phyloP scores from a whole-genome alignment of 2,888 invertebrate genomes.

The Abscondita cerata region DNA sequence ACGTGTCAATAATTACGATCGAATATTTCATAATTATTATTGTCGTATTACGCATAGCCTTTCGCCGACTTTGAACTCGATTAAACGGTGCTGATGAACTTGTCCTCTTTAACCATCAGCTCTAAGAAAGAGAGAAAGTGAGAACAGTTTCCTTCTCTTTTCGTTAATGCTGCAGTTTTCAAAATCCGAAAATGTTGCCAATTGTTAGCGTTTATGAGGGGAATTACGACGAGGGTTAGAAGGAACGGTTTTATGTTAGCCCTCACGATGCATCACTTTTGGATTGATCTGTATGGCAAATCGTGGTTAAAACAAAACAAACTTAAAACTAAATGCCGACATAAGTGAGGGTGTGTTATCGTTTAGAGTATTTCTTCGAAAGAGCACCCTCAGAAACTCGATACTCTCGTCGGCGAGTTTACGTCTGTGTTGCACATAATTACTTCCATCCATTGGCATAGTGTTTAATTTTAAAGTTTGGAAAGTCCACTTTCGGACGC shows the following conservation, averaged over 20 bases:
- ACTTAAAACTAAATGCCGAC: conserved; percentile 22
- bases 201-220: conserved; percentile 35
- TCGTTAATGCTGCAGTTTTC: conserved; percentile 22
- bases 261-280: conserved; percentile 28
- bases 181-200: conserved; percentile 31
- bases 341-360: conserved; percentile 24
- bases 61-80: conserved; percentile 49
- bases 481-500: conserved; percentile 29
- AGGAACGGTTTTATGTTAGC: conserved; percentile 24
- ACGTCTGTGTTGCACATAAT: conserved; percentile 17
- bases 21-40: conserved; percentile 34
- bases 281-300: background rate
- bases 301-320: conserved; percentile 7
- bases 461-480: conserved; percentile 23
- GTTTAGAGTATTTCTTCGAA: conserved; percentile 21
- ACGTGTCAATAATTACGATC: conserved; percentile 23
- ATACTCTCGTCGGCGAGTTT: conserved; percentile 23
- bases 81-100: conserved; percentile 43
- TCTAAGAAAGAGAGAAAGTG: conserved; percentile 40
- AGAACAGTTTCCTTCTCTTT: conserved; percentile 29
- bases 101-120: conserved; percentile 44
- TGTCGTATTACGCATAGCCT: conserved; percentile 38
- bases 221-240: conserved; percentile 22
- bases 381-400: conserved; percentile 30
- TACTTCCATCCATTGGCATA: conserved; percentile 17